Conservation (phyloP, 2,888 invertebrate genomes). For the Bruchidius siliquastri region DNA sequence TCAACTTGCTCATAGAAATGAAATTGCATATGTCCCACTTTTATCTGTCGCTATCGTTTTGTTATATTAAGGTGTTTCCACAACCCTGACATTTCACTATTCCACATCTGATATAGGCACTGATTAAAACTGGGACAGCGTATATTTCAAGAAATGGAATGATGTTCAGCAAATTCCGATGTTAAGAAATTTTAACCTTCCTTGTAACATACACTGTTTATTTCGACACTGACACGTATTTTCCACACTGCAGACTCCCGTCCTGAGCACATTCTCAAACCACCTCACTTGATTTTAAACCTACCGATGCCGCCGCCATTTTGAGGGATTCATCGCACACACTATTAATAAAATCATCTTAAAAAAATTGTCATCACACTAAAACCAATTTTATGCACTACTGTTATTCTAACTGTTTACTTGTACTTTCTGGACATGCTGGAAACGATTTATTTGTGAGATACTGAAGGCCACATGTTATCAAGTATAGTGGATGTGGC, state of each 20-base stretch:
- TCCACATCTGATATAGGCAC: too few relatives aligned
- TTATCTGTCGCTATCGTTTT: too few relatives aligned
- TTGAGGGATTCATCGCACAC: conserved; percentile 12
- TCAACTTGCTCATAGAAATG: too few relatives aligned
- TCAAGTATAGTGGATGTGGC: too few relatives aligned
- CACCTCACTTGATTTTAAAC: conserved; percentile 49
- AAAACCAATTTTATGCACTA: not conserved
- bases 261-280: conserved; percentile 49
- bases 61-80: too few relatives aligned
- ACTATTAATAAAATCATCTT: not conserved
- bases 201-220: conserved; percentile 36
- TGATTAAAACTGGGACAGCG: too few relatives aligned
- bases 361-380: not conserved
- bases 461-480: not conserved
- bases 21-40: too few relatives aligned
- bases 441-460: not conserved
- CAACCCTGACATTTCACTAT: too few relatives aligned
- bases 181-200: not conserved
- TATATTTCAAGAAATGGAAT: not conserved
- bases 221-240: conserved; percentile 44
- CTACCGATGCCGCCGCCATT: conserved; percentile 31
- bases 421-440: not conserved
- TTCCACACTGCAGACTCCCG: conserved; percentile 47
- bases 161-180: not conserved
- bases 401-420: not conserved